phyloP scores from a whole-genome alignment of 2,113 vertebrate genomes.

The Pampusana beccarii region DNA sequence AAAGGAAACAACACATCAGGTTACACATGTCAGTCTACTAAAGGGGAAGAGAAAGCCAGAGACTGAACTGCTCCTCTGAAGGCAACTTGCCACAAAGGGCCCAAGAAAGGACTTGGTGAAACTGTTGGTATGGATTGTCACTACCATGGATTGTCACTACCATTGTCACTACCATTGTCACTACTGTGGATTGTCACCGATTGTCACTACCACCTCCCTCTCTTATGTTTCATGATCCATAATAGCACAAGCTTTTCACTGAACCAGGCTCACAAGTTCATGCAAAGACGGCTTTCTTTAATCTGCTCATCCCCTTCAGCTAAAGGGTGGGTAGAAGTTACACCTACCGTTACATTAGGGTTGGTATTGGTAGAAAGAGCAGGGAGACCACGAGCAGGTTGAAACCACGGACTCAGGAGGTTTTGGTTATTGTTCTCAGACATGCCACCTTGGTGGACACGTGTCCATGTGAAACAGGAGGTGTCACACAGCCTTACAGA shows the following conservation, averaged over 20 bases:
- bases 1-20: background rate
- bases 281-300: background rate
- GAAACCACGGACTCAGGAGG: background rate
- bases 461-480: fast-evolving
- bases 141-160: background rate
- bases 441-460: fast-evolving
- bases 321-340: background rate
- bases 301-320: background rate
- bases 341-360: background rate
- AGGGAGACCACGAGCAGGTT: background rate
- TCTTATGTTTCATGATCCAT: background rate
- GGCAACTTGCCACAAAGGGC: background rate
- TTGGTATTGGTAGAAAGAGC: background rate
- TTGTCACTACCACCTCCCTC: background rate
- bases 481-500: background rate
- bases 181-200: too few relatives aligned
- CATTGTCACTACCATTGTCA: background rate
- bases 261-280: background rate
- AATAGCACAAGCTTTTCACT: background rate
- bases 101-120: background rate
- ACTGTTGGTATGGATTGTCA: background rate
- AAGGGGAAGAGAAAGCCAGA: background rate
- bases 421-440: background rate
- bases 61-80: background rate
- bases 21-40: background rate